Base-by-base conservation (phyloP, 2,113 vertebrate species). In the Indri indri region DNA sequence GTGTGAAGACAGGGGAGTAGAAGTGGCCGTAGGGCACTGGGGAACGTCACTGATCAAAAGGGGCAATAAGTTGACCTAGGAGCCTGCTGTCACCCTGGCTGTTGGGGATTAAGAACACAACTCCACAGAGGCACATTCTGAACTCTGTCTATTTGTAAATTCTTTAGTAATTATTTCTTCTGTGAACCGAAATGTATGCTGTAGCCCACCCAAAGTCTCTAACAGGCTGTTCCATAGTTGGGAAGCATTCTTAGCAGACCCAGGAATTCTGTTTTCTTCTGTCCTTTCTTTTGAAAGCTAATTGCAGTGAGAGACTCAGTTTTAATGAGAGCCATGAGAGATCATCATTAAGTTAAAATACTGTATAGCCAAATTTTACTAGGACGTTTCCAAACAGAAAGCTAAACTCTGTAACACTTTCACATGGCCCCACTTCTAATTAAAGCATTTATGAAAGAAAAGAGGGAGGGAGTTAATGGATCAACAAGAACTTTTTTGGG, bases 301-400 rank as follows among this genome's bases (percentile, higher is more conserved):
- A 94, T 84, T 70, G 47, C 50, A 84, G 47, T 50, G 80, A 80
- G 80, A 73, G 70, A 63, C 45, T 32, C 34, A 32, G 73, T 30
- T 88, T 90, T 77, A 92, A 85, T 61, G 81, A 88, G 57, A 70
- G 45, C 85, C n/a, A 27, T 12, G 16, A 66, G 66, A 61, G 73
- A 71, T 79, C 17, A 54, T 90, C 70, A 54, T 84, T 94, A 95
- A 79, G 79, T 88, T 77, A 88, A 77, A 88, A 66, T 54, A 52
- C 23, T n/a, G 5, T 27, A 40, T 5, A 77, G 68, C 73, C n/a
- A 59, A 11, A 71, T 93, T 84, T 66, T 52, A 94, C 54, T 22
- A 84, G 34, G 22, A 37, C 13, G 0, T 90, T 93, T 96, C 87
- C 42, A 76, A 93, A 63, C 13, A 50, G 83, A 93, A 91, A 94